A percentile compares a stretch with the other conserved stretches of the same genome.
Evolutionary conservation across 2,797 vertebrate genomes (phyloP).

Genomic region (Clarias platycephalus): DNA sequence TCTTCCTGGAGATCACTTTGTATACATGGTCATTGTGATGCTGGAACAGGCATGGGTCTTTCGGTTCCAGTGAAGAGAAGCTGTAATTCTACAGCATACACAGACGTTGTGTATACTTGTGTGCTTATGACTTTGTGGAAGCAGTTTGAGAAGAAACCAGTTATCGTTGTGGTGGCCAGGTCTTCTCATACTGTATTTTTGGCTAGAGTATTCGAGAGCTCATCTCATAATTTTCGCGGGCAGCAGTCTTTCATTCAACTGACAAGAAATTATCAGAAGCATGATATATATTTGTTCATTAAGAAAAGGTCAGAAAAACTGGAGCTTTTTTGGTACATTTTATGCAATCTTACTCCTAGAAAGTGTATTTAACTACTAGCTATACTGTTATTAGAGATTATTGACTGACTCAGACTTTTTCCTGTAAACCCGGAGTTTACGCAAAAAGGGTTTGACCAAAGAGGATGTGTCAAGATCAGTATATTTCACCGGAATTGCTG

Average conservation of each 20-base stretch:
- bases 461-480: constrained; percentile 15
- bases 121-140: background rate
- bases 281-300: background rate
- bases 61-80: background rate
- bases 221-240: background rate
- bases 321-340: too few species aligned
- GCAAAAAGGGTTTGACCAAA: background rate
- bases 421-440: background rate
- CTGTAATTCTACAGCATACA: background rate
- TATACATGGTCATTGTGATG: background rate
- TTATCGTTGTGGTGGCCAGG: background rate
- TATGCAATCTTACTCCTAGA: background rate
- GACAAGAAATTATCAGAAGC: background rate
- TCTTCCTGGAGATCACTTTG: background rate
- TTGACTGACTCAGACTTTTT: background rate
- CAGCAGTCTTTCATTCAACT: background rate
- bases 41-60: too few species aligned
- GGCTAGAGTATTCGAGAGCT: background rate
- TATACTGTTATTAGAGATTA: background rate
- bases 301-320: background rate
- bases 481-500: background rate
- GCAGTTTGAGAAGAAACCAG: background rate
- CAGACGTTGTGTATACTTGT: background rate
- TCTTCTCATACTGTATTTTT: background rate
- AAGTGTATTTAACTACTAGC: background rate